phyloP scores from a whole-genome alignment of 2,888 invertebrate species.

The Rhimphoctona megacephalus region DNA sequence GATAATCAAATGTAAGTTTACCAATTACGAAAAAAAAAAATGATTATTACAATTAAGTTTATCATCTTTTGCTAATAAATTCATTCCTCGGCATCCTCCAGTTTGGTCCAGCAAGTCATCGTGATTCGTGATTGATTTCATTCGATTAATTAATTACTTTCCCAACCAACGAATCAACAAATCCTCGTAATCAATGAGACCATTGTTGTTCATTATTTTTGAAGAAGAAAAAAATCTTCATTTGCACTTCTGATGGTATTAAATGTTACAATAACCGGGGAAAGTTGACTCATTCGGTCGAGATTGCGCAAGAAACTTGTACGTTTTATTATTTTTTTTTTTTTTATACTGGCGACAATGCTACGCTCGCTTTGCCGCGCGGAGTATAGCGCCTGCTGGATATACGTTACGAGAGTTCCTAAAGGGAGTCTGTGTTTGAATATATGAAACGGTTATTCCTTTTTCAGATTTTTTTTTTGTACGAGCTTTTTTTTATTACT shows the following conservation, averaged over 20 bases:
- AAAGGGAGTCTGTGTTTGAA: not conserved
- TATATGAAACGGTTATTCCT: not conserved
- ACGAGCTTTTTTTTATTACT: not conserved
- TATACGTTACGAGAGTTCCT: constrained; percentile 6
- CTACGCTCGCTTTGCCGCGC: constrained; percentile 30
- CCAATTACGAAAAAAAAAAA: not conserved
- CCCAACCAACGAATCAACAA: not conserved
- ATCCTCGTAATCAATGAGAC: not conserved
- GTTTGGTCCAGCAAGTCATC: not conserved
- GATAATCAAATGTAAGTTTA: constrained; percentile 6
- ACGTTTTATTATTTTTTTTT: not conserved
- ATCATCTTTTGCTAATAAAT: not conserved
- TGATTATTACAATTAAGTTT: not conserved
- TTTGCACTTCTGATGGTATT: not conserved
- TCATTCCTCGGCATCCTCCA: not conserved
- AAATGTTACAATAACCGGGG: constrained; percentile 35
- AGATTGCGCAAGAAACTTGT: constrained; percentile 23
- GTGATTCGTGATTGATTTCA: not conserved
- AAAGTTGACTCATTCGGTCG: constrained; percentile 21
- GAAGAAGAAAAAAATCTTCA: not conserved
- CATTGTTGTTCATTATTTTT: not conserved
- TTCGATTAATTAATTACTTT: not conserved
- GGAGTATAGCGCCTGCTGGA: not conserved
- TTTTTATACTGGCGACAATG: not conserved
- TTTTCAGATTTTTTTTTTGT: not conserved